Base-by-base conservation (phyloP, 2,888 invertebrate species). In the Nephrotoma appendiculata region DNA sequence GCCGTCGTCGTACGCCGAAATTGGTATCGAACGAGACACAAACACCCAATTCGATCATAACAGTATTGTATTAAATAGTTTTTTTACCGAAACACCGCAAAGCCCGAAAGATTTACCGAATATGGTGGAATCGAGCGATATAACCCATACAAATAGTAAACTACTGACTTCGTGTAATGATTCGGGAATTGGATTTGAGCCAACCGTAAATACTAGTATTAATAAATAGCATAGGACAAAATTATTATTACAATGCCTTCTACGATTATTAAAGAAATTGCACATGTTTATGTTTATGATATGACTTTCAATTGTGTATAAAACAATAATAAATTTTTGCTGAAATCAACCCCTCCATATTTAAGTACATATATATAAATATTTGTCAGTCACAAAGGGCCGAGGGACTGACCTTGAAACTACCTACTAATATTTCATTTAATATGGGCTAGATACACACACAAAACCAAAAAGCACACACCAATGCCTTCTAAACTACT, bases 21-120 rank as follows among this genome's bases (percentile, higher is more conserved):
- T 93, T 57, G 92, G 92, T 31, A 91, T 93, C 1, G 93, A 93
- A 89, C 92, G 92, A 87, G 92, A 91, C 87, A 90, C 92, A 88
- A 92, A 92, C 87, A 91, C 91, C 90, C 87, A 86, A 83, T 88
- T 87, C 31, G 89, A 89, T 42, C 89, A 92, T 52, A 92, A 92
- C 87, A 92, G 92, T 86, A 92, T 91, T 88, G 91, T 92, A 1
- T 89, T 93, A 71, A 93, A 93, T 86, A 92, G 92, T 87, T 91
- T 93, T 86, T 93, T 92, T 88, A 91, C 91, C 7, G 43, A 86
- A 15, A 57, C 52, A 15, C 52, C 52, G 6, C 52, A 57, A 15
- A 57, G 52, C 6, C 52, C 52, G 6, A 57, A 57, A 57, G 11
- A 57, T 57, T 57, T 57, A 57, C 52, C 52, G 6, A 57, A 57